Evolutionary conservation across 2,113 vertebrate species (phyloP).

Genomic region (Zosterops borbonicus): DNA sequence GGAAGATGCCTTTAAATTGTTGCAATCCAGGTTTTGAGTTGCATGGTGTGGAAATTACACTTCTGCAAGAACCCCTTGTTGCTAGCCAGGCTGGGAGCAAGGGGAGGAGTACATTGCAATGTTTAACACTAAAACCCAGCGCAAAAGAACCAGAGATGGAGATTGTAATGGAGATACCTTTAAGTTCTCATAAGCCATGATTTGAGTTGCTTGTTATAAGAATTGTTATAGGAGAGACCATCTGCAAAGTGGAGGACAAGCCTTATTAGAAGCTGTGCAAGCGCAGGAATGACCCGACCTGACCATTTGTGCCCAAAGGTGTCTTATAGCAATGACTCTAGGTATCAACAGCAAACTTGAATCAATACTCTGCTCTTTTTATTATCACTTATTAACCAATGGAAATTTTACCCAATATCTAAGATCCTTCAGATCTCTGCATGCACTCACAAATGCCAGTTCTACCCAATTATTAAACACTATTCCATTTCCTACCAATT

Average conservation of each 20-base stretch:
- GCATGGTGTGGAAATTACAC: background rate
- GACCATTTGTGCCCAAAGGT: background rate
- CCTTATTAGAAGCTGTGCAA: background rate
- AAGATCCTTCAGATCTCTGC: background rate
- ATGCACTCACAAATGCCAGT: background rate
- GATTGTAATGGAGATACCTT: background rate
- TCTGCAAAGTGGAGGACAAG: background rate
- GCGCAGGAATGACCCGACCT: background rate
- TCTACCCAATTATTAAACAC: background rate
- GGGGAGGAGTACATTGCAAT: background rate
- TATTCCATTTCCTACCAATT: background rate
- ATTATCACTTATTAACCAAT: background rate
- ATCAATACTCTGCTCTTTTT: background rate
- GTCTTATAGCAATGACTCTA: background rate
- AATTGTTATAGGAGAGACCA: background rate
- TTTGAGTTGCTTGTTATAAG: background rate
- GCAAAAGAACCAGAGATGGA: background rate
- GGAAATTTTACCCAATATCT: background rate
- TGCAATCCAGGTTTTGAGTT: background rate
- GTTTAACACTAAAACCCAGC: background rate
- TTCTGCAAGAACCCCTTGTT: background rate
- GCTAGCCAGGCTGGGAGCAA: background rate
- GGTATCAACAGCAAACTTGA: background rate
- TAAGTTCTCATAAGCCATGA: accelerated
- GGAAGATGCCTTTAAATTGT: background rate